A percentile compares a stretch with the other conserved stretches of the same genome.
Conservation (phyloP, 53 echinoderm and acorn worm genomes). For the Actinopyga echinites region DNA sequence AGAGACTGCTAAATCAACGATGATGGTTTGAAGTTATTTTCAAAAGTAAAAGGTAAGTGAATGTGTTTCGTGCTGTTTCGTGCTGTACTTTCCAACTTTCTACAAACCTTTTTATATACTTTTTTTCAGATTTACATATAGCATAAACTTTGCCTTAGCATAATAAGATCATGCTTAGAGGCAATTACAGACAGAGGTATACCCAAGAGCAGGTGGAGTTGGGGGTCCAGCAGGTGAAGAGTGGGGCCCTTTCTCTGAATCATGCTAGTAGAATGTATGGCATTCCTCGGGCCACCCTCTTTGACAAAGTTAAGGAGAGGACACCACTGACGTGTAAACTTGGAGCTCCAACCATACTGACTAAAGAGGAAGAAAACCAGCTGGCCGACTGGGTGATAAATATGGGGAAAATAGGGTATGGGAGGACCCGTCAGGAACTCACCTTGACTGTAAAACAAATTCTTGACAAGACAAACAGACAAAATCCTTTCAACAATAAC, state of each 20-base stretch:
- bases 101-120: too few relatives aligned
- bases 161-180: neutral
- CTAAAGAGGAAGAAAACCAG: conserved; percentile 8
- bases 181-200: conserved; percentile 1
- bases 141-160: too few relatives aligned
- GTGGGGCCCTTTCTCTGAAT: neutral
- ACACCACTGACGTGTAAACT: neutral
- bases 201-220: neutral
- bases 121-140: too few relatives aligned
- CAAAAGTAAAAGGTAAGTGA: too few relatives aligned
- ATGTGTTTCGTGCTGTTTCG: too few relatives aligned
- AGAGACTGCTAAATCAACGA: too few relatives aligned
- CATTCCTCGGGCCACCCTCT: neutral
- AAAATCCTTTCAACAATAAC: conserved; percentile 19
- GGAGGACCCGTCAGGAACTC: neutral
- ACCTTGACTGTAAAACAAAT: conserved; percentile 11
- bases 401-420: conserved; percentile 32
- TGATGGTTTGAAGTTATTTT: too few relatives aligned
- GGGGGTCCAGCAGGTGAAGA: neutral
- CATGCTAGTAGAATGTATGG: neutral
- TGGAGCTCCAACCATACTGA: neutral
- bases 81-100: too few relatives aligned
- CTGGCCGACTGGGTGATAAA: conserved; percentile 15
- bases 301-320: neutral
- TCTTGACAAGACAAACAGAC: neutral